These are phyloP conservation scores for Melozone crissalis DNA, from an alignment of 2,113 vertebrate species.

Conservation along the genomic window DNA sequence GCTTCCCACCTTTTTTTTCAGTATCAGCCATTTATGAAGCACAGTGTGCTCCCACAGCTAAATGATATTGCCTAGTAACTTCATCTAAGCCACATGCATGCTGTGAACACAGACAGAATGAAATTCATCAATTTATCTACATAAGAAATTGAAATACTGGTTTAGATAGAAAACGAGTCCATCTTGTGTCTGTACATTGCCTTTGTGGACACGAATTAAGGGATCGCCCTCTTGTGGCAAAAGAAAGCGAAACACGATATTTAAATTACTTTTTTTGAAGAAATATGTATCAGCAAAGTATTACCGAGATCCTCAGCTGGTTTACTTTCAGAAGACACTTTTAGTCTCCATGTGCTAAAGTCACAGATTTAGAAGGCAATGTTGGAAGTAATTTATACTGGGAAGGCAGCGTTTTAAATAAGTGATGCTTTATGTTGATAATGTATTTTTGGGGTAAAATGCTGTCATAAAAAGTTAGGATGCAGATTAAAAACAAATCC, in stretches of 20 bases:
- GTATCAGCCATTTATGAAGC: background rate
- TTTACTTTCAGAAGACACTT: background rate
- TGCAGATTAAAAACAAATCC: background rate
- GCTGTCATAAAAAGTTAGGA: background rate
- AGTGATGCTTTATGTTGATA: background rate
- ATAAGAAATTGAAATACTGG: background rate
- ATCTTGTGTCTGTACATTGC: background rate
- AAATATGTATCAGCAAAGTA: background rate
- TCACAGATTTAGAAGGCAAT: background rate
- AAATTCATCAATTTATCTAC: background rate
- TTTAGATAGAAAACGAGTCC: background rate
- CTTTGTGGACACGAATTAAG: background rate
- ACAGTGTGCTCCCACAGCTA: background rate
- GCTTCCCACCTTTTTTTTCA: background rate
- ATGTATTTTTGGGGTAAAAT: background rate
- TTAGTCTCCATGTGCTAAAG: background rate
- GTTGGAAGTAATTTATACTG: background rate
- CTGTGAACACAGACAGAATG: constrained; percentile 5
- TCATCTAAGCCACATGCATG: constrained; percentile 23
- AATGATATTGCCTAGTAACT: background rate
- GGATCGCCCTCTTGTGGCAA: constrained; percentile 67
- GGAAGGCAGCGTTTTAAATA: background rate
- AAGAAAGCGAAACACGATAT: background rate
- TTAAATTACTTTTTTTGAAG: background rate
- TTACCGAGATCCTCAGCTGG: background rate